Base-by-base conservation (phyloP, 2,113 vertebrate genomes). In the Pongo pygmaeus region DNA sequence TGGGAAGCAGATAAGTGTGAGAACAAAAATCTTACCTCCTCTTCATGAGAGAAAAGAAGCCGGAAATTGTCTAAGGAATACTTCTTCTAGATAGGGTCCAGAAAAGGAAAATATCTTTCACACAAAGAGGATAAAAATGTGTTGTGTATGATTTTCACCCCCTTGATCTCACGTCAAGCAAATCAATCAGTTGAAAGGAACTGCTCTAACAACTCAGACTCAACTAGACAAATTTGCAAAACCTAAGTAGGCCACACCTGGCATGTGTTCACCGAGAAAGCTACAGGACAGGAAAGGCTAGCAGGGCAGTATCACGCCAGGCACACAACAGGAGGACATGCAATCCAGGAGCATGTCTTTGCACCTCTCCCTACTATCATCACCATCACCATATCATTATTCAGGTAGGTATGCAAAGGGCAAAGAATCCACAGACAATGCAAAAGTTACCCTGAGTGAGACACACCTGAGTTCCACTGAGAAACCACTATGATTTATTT, bases 171-270 rank as follows among this genome's bases (percentile, higher is more conserved):
- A 78, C 12, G 43, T 72, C 50, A 55, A 64, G 46, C 10, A 64
- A 32, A 93, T 67, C 69, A 57, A 91, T 75, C 46, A 59, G 52
- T 38, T 96, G 77, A 90, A 78, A 88, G 79, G 38, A 80, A 94
- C 40, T 77, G 74, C 27, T 85, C 38, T 12, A 38, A 83, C 43
- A 70, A 91, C 40, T 84, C 90, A 52, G 70, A 78, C 11, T 52
- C 48, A 84, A 61, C 30, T 16, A 69, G 61, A 80, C 11, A 3
- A 79, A 79, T 22, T 57, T 59, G 16, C 22, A 89, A 72, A 74
- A 46, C 23, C 50, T 91, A 83, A 75, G 83, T 16, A 35, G 23
- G 69, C 17, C 80, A 90, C 32, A 93, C 40, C 85, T 77, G 74
- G 30, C 48, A 79, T 32, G 59, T 70, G 40, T 79, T 94, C 46